Evolutionary conservation across 2,888 invertebrate species (phyloP).

Genomic region (Drosophila siamana): DNA sequence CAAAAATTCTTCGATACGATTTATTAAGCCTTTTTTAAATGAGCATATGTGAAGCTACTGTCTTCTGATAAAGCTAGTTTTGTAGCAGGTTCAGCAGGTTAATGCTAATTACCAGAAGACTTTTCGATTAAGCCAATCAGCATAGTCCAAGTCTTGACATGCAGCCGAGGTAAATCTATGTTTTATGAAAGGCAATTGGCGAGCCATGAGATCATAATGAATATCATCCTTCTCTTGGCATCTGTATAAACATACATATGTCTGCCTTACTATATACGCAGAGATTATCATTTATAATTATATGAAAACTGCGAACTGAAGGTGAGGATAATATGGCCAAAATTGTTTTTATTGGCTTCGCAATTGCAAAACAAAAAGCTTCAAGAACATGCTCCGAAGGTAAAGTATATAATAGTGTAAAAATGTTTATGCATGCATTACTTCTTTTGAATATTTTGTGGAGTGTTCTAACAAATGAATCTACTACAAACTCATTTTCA

Average conservation of each 20-base stretch:
- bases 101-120: not conserved
- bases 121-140: not conserved
- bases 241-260: not conserved
- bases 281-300: too few relatives aligned
- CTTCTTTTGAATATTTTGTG: too few relatives aligned
- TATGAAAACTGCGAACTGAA: too few relatives aligned
- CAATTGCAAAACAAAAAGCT: too few relatives aligned
- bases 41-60: not conserved
- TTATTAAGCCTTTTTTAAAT: not conserved
- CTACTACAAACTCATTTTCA: too few relatives aligned
- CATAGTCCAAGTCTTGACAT: too few relatives aligned
- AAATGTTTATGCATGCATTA: too few relatives aligned
- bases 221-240: not conserved
- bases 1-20: not conserved
- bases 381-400: too few relatives aligned
- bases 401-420: too few relatives aligned
- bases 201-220: not conserved
- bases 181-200: conserved; percentile 1
- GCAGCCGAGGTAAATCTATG: not conserved
- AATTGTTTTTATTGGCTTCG: too few relatives aligned
- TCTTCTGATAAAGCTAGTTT: not conserved
- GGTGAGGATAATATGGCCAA: too few relatives aligned
- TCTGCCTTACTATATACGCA: not conserved
- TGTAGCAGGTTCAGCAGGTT: not conserved
- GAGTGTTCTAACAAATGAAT: too few relatives aligned